phyloP scores from a whole-genome alignment of 2,113 vertebrate species.

The Rattus rattus region DNA sequence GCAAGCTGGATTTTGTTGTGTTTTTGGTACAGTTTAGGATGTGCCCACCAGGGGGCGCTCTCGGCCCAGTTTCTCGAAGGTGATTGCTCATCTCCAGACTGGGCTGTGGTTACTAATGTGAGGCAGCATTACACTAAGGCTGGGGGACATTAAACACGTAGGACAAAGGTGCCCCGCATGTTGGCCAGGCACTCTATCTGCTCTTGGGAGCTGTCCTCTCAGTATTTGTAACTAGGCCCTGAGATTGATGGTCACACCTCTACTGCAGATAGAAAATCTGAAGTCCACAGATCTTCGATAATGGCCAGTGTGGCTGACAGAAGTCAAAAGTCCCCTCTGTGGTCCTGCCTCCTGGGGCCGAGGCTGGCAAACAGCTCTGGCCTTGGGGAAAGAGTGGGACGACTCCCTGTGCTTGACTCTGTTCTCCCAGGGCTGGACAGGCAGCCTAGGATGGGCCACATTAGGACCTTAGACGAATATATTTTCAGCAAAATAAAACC shows the following conservation, averaged over 20 bases:
- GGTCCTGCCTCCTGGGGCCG: not conserved
- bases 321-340: not conserved
- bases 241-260: not conserved
- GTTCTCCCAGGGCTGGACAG: not conserved
- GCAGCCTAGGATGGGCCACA: not conserved
- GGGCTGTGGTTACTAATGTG: not conserved
- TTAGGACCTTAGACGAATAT: not conserved
- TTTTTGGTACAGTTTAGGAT: not conserved
- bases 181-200: not conserved
- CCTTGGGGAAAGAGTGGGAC: not conserved
- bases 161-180: not conserved
- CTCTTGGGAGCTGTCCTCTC: not conserved
- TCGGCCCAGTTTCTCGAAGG: not conserved
- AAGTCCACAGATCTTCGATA: not conserved
- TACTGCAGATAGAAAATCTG: not conserved
- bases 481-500: not conserved
- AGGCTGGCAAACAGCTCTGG: not conserved
- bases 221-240: not conserved
- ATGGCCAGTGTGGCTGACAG: not conserved
- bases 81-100: accelerated
- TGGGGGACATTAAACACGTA: not conserved
- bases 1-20: not conserved
- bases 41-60: conserved; percentile 45
- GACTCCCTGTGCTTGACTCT: not conserved
- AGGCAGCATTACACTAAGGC: not conserved